Conservation (phyloP, 2,113 vertebrate species). For the Cynopterus brachyotis region DNA sequence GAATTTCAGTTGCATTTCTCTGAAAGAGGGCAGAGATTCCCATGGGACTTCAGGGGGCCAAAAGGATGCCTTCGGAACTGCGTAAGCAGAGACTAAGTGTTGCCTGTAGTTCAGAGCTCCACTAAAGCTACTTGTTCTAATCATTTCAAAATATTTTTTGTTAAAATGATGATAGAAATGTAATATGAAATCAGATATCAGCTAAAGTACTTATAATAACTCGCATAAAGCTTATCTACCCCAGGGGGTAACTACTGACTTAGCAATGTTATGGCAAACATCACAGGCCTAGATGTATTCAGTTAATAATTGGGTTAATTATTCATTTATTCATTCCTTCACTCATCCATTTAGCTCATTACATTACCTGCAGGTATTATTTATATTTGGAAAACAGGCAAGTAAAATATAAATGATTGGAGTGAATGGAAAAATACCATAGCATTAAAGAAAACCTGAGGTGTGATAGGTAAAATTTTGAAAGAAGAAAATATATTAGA, state of each 20-base stretch:
- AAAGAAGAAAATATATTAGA: neutral
- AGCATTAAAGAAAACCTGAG: neutral
- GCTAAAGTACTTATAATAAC: neutral
- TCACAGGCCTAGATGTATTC: neutral
- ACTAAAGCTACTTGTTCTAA: neutral
- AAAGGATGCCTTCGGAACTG: neutral
- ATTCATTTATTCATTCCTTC: neutral
- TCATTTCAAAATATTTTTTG: neutral
- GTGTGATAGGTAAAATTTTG: neutral
- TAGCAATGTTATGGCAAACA: neutral
- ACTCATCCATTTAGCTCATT: neutral
- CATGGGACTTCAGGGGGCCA: neutral
- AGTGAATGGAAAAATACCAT: neutral
- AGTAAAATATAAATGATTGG: neutral
- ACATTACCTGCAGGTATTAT: neutral
- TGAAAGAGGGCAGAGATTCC: neutral
- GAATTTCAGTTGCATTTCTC: slow-evolving; percentile 55
- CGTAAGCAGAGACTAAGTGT: neutral
- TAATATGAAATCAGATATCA: neutral
- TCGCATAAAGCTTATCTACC: neutral
- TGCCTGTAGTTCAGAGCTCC: neutral
- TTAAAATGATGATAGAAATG: neutral
- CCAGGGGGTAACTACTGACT: neutral
- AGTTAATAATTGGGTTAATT: neutral
- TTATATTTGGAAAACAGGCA: neutral